These are phyloP conservation scores for Drosophila pegasa DNA, from an alignment of 2,888 invertebrate species.

Conservation along the genomic window DNA sequence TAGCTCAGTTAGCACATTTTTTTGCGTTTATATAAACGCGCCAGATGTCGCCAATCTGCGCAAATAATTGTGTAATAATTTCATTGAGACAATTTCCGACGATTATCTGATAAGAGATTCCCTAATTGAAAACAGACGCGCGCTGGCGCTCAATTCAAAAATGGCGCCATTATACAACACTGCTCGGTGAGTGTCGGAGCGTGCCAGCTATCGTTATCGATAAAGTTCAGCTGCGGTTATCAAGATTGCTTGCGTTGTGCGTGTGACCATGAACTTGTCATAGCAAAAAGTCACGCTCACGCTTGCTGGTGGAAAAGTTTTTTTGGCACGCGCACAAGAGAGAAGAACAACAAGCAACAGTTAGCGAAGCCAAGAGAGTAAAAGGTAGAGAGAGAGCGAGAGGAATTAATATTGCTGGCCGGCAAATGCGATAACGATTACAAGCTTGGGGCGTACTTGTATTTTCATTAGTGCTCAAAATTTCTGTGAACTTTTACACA, in stretches of 20 bases:
- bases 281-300: slow-evolving; percentile 5
- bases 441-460: slow-evolving; percentile 30
- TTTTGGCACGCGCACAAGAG: slow-evolving; percentile 30
- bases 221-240: slow-evolving; percentile 32
- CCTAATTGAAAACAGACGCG: slow-evolving; percentile 4
- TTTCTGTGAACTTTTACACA: slow-evolving; percentile 2
- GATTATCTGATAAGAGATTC: slow-evolving; percentile 24
- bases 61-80: slow-evolving; percentile 23
- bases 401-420: slow-evolving; percentile 37
- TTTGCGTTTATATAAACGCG: slow-evolving; percentile 21
- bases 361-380: slow-evolving; percentile 14
- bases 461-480: slow-evolving; percentile 19
- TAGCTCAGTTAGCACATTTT: background rate
- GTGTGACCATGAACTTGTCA: slow-evolving; percentile 65
- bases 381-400: slow-evolving; percentile 19
- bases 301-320: slow-evolving; percentile 45
- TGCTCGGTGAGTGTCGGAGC: slow-evolving; percentile 18
- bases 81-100: slow-evolving; percentile 2
- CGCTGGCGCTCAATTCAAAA: slow-evolving; percentile 49
- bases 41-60: background rate
- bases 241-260: slow-evolving; percentile 6
- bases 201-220: slow-evolving; percentile 63
- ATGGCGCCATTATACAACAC: slow-evolving; percentile 31
- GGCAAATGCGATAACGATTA: slow-evolving; percentile 70
- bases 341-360: slow-evolving; percentile 18